phyloP scores from a whole-genome alignment of 2,888 invertebrate genomes.

The Hypsopygia costalis region DNA sequence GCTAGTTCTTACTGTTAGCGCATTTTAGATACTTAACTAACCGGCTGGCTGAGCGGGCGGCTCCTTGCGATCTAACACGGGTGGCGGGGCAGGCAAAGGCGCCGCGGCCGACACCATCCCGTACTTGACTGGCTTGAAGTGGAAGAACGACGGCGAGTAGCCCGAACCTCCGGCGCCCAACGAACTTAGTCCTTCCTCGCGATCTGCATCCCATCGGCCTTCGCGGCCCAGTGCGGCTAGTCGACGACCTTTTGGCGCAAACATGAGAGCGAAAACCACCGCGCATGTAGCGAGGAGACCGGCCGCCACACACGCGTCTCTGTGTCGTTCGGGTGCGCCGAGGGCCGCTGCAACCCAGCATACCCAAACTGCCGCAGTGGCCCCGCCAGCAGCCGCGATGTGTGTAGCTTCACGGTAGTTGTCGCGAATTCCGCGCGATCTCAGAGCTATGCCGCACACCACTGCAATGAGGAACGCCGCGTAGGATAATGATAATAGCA shows the following conservation, averaged over 20 bases:
- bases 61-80: conserved; percentile 76
- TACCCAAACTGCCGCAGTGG: conserved; percentile 92
- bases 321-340: conserved; percentile 87
- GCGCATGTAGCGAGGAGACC: conserved; percentile 92
- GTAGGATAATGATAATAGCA: conserved; percentile 89
- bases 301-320: conserved; percentile 94
- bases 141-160: conserved; percentile 95
- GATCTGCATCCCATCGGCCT: conserved; percentile 89
- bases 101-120: conserved; percentile 82
- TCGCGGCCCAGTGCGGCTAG: conserved; percentile 95
- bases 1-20: conserved; percentile 71
- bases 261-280: conserved; percentile 95
- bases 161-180: conserved; percentile 88
- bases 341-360: conserved; percentile 92
- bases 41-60: conserved; percentile 78
- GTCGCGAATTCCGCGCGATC: conserved; percentile 93
- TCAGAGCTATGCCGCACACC: conserved; percentile 91
- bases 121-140: conserved; percentile 93
- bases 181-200: conserved; percentile 91
- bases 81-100: conserved; percentile 55
- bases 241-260: conserved; percentile 95
- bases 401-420: conserved; percentile 96
- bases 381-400: conserved; percentile 93
- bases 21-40: conserved; percentile 78
- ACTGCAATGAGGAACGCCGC: conserved; percentile 91